Base-by-base conservation (phyloP, 2,888 invertebrate genomes). In the Ectobius pallidus region DNA sequence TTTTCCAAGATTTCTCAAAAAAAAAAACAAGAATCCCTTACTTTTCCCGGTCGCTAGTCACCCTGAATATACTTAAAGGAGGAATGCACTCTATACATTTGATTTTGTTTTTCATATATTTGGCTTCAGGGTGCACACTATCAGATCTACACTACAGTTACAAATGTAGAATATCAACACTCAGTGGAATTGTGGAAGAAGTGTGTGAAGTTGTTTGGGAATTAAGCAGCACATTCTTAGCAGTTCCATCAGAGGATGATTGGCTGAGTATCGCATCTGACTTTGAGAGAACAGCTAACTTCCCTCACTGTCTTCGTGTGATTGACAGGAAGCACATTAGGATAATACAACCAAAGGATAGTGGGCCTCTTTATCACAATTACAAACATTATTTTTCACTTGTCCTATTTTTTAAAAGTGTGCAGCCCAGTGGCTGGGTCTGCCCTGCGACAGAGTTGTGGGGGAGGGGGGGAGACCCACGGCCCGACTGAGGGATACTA, bases 291-390 rank as follows among this genome's bases (percentile, higher is more conserved):
- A 71, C 75, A 69, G 75, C 77, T 30, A 78, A 78, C 72, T 79
- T 79, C 77, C 78, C 76, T 44, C 77, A 78, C 74, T 79, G 78
- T 72, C 77, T 78, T 65, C 78, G 77, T 69, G 78, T 79, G 32
- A 69, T 78, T 16, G 78, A 79, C 70, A 78, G 79, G 14, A 79
- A 78, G 76, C 78, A 79, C 69, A 77, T 79, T 20, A 73, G 78
- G 74, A 61, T 78, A 11, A 75, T 75, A 44, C 73, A 76, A 68
- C 78, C 79, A 63, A 69, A 71, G 52, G 42, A 76, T 69, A 76
- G 74, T 69, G 77, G 77, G 52, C 77, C 77, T 27, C 65, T 77
- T 70, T 78, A 75, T 74, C 76, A 76, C 69, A 78, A 78, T 68
- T 78, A 78, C 58, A 79, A 77, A 75, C 69, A 76, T 75, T 71